Conservation (phyloP, 2,797 vertebrate species). For the Myotis planiceps region DNA sequence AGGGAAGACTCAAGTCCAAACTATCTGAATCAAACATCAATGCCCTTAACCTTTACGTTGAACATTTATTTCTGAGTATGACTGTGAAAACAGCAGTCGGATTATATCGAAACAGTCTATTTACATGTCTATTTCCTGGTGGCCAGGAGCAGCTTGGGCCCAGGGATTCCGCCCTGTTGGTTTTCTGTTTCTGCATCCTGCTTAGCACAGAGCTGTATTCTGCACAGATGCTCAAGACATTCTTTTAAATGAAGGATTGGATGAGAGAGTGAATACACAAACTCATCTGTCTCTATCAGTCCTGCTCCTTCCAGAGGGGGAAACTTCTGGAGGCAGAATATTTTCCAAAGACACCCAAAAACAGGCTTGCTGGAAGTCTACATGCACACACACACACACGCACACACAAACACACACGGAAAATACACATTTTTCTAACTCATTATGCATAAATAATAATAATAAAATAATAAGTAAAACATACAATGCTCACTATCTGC, state of each 20-base stretch:
- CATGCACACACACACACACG: not conserved
- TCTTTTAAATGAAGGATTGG: not conserved
- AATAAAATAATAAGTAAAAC: not conserved
- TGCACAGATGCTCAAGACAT: not conserved
- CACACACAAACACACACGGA: fast-evolving
- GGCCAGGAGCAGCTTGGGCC: not conserved
- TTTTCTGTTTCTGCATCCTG: not conserved
- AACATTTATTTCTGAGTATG: not conserved
- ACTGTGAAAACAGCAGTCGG: not conserved
- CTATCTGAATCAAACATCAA: not conserved
- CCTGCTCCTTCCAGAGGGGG: not conserved
- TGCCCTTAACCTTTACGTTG: not conserved
- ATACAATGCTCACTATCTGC: not conserved
- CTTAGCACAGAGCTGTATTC: not conserved
- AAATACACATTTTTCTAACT: not conserved
- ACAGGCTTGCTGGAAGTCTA: not conserved
- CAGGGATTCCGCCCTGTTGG: not conserved
- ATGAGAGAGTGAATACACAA: not conserved
- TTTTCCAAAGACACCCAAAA: not conserved
- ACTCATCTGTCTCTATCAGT: not conserved
- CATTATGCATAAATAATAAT: not conserved
- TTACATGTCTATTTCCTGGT: not conserved
- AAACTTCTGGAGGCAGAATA: not conserved
- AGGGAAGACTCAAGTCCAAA: not conserved
- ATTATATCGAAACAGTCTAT: not conserved